Base-by-base conservation (phyloP, 2,888 invertebrate species). In the Neoaliturus tenellus region DNA sequence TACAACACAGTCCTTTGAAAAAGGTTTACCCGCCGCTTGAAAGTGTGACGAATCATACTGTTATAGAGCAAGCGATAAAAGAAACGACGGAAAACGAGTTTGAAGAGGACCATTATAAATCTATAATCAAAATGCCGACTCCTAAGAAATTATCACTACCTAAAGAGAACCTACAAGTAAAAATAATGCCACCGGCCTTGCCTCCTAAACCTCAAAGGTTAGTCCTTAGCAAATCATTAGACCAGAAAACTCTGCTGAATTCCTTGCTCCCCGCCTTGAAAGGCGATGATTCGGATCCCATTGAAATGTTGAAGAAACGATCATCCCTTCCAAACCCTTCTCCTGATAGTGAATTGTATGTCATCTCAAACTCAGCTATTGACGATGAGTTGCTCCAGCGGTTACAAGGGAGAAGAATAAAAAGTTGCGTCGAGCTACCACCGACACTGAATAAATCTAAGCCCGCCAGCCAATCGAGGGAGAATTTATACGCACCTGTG, bases 181-280 rank as follows among this genome's bases (percentile, higher is more conserved):
- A 81, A 78, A 88, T 89, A 48, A 90, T 90, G 86, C 95, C 95
- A 84, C 95, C 95, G 82, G 95, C 96, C 86, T 91, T 96, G 89
- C 95, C 96, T 85, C 95, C 96, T 69, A 95, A 96, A 91, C 96
- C 96, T 88, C 84, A 85, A 25, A 85, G 85, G 44, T 84, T 88
- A 20, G 82, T 85, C 25, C 67, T 75, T 20, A 69, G 41, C 17
- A 82, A 81, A 78, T 62, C 83, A 17, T n/a, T 75, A 31, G 81
- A 81, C 31, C 78, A 58, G 31, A 85, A 83, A 69, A 23, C 71
- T 20, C 14, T 80, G 8, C 20, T 73, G 35, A 67, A 48, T n/a
- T 44, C 31, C 23, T 51, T 51, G 33, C 80, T 83, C 23, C 80
- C 83, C n/a, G 80, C 78, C 35, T 39, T 33, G n/a, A 75, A 75